Conservation (phyloP, 2,113 vertebrate species). For the Ginglymostoma cirratum region DNA sequence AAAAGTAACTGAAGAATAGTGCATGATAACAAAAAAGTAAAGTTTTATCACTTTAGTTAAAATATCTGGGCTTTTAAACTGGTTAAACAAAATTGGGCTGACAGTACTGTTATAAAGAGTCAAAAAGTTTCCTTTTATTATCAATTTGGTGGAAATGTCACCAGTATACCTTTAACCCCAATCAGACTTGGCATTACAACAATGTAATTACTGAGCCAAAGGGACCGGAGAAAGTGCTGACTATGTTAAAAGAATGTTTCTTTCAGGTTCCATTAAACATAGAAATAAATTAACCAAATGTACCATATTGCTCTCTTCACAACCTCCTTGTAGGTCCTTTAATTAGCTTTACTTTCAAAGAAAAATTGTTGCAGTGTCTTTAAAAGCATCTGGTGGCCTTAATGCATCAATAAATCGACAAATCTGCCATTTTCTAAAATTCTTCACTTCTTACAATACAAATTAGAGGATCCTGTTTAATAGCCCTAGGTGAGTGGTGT, state of each 20-base stretch:
- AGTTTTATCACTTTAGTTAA: background rate
- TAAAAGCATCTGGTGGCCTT: background rate
- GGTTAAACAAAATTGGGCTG: background rate
- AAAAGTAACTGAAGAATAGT: background rate
- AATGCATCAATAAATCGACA: background rate
- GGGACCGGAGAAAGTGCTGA: background rate
- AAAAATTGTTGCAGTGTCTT: background rate
- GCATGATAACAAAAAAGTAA: background rate
- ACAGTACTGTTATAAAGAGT: background rate
- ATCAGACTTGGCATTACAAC: background rate
- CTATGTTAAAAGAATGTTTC: background rate
- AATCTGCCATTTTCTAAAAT: background rate
- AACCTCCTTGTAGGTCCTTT: background rate
- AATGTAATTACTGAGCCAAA: conserved; percentile 21
- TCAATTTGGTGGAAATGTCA: background rate
- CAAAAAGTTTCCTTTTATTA: background rate
- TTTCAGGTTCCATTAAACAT: background rate
- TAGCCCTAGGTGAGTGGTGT: background rate
- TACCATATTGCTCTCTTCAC: background rate
- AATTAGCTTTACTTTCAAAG: background rate
- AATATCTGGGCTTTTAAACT: background rate
- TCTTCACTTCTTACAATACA: background rate
- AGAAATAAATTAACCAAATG: background rate
- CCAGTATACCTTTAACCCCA: background rate
- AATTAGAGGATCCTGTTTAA: background rate